These are phyloP conservation scores for Oriolus oriolus DNA, from an alignment of 2,113 vertebrate species.

Conservation along the genomic window DNA sequence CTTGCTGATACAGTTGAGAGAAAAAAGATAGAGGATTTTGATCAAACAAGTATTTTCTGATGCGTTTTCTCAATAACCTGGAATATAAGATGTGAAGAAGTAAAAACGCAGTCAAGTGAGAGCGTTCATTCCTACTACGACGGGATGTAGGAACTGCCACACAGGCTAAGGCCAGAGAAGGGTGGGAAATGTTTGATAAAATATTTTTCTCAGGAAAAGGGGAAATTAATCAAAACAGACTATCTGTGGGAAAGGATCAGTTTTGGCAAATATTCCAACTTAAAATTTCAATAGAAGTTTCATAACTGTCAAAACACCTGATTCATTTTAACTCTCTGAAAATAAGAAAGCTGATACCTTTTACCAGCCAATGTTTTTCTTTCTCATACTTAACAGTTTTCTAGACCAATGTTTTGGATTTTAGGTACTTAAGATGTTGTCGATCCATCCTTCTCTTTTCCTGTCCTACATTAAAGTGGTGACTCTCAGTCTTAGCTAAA, in stretches of 20 bases:
- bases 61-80: background rate
- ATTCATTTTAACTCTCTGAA: slow-evolving; percentile 15
- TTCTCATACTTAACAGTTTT: slow-evolving; percentile 26
- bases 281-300: slow-evolving; percentile 37
- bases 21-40: background rate
- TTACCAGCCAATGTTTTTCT: slow-evolving; percentile 25
- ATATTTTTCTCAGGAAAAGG: slow-evolving; percentile 56
- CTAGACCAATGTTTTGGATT: slow-evolving; percentile 11
- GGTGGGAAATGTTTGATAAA: slow-evolving; percentile 51
- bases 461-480: slow-evolving; percentile 23
- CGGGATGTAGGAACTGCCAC: background rate
- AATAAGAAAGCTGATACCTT: slow-evolving; percentile 40
- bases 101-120: background rate
- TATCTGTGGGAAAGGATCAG: slow-evolving; percentile 56
- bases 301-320: slow-evolving; percentile 48
- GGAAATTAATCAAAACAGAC: slow-evolving; percentile 56
- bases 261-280: slow-evolving; percentile 17
- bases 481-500: background rate
- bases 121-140: rapidly evolving
- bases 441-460: background rate
- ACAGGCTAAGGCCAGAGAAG: background rate
- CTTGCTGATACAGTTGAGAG: background rate
- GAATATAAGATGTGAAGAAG: background rate
- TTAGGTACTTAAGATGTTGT: slow-evolving; percentile 40
- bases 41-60: background rate